Base-by-base conservation (phyloP, 2,888 invertebrate genomes). In the Cenopis cana region DNA sequence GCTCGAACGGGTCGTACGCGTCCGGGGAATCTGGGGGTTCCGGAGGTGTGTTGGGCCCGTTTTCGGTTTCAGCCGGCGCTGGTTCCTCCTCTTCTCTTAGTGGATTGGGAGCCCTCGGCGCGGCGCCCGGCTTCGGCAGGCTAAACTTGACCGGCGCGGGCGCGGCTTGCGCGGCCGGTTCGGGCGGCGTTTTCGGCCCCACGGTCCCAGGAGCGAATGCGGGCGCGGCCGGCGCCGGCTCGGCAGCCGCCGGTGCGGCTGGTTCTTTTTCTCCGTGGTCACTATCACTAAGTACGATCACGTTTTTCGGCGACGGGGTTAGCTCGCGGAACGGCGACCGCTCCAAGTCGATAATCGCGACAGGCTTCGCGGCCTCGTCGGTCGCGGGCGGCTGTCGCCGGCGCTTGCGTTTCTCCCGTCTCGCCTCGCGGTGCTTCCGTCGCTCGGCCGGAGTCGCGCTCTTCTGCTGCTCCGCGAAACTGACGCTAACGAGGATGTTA, bases 1-100 rank as follows among this genome's bases (percentile, higher is more conserved):
- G 98, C 88, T 98, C 98, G 88, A 97, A 98, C 1, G 98, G 98
- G 95, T 98, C 98, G 88, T 98, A 98, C 3, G 96, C 97, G 87
- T 97, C 97, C 0, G 97, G 97, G 14, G 97, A 64, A 95, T 96
- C 80, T 17, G 87, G 86, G 64, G 87, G 76, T 33, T 76, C 78
- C n/a, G 76, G 94, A 93, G 10, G 94, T 94, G 10, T 75, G 72
- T 62, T 68, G 12, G 71, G 95, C 59, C 95, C 95, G 2, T 95
- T 65, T 36, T 70, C 74, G 0, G 95, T 95, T 0, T 95, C 95
- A 9, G 95, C 95, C 72, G 94, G 94, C 96, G 96, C 83, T 72
- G 78, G 72, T 61, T 75, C 76, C 96, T 82, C 97, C 80, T 97
- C 97, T 0, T 95, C 96, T 79, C 96, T 96, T 0, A 96, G 96